A percentile compares a stretch with the other conserved stretches of the same genome.
These are phyloP conservation scores for Heteronetta atricapilla DNA, from an alignment of 2,113 vertebrate genomes.

Conservation along the genomic window DNA sequence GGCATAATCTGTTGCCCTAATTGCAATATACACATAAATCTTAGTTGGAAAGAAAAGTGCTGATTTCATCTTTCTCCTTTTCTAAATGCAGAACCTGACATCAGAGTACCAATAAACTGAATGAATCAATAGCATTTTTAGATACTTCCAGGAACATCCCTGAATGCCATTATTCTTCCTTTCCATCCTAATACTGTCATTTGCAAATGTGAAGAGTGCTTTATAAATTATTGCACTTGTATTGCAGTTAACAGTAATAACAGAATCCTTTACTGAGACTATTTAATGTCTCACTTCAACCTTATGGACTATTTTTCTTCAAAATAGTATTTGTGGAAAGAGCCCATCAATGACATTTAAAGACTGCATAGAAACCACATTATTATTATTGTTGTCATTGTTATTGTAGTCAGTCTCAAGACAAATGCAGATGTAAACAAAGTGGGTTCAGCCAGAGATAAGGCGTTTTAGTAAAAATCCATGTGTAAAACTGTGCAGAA, in stretches of 20 bases:
- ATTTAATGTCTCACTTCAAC: background rate
- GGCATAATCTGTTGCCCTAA: constrained; percentile 41
- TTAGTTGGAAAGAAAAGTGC: background rate
- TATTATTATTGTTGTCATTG: background rate
- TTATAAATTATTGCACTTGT: background rate
- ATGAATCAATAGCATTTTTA: background rate
- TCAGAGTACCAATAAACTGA: background rate
- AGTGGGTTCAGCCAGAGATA: background rate
- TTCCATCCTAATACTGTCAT: background rate
- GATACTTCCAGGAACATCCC: background rate
- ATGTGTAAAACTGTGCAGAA: background rate
- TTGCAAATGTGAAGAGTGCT: background rate
- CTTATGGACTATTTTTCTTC: background rate
- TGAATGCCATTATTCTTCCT: background rate
- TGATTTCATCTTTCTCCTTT: constrained; percentile 30
- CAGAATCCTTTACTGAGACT: background rate
- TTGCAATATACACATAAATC: constrained; percentile 34
- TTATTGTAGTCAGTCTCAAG: background rate
- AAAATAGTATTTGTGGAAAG: background rate
- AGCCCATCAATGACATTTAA: background rate
- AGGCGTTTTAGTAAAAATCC: background rate
- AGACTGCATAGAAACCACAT: background rate
- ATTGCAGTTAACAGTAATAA: background rate
- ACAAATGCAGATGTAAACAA: background rate
- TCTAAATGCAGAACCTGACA: background rate